A percentile compares a stretch with the other conserved stretches of the same genome.
Evolutionary conservation across 2,888 invertebrate species (phyloP).

Genomic region (Melieria omissa): DNA sequence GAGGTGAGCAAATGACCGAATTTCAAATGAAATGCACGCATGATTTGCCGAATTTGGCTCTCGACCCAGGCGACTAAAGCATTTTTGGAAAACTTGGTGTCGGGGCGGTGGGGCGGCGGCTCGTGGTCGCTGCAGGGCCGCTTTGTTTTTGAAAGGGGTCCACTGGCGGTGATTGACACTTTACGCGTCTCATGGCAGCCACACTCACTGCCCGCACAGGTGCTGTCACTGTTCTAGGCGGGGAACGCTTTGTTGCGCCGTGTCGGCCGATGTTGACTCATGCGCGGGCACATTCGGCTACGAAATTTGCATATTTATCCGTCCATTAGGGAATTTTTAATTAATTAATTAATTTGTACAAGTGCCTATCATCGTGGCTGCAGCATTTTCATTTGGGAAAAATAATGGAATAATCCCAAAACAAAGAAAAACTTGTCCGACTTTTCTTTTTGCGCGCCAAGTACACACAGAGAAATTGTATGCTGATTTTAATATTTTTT

Average conservation of each 20-base stretch:
- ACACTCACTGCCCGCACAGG: not conserved
- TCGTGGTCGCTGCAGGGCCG: not conserved
- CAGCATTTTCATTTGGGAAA: too few relatives aligned
- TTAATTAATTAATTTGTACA: conserved; percentile 36
- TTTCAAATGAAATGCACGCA: not conserved
- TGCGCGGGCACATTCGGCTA: not conserved
- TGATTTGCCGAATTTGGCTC: not conserved
- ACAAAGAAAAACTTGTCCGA: too few relatives aligned
- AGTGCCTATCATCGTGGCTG: conserved; percentile 24
- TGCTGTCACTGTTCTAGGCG: too few relatives aligned
- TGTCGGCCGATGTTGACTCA: not conserved
- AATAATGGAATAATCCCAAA: too few relatives aligned
- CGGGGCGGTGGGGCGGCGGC: not conserved
- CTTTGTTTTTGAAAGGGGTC: not conserved
- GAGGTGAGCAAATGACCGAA: not conserved
- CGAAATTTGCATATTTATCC: conserved; percentile 27
- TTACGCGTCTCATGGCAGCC: not conserved
- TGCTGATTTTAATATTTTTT: too few relatives aligned
- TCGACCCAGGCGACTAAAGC: too few relatives aligned
- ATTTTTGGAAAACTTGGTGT: not conserved
- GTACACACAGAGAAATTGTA: too few relatives aligned
- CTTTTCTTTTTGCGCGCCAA: too few relatives aligned
- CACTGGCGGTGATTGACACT: not conserved
- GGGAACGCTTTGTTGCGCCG: too few relatives aligned
- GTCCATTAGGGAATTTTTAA: conserved; percentile 33